Evolutionary conservation across 2,888 invertebrate genomes (phyloP), one percentile per base, ranked within the genome.

Genomic region (Cactoblastis cactorum): DNA sequence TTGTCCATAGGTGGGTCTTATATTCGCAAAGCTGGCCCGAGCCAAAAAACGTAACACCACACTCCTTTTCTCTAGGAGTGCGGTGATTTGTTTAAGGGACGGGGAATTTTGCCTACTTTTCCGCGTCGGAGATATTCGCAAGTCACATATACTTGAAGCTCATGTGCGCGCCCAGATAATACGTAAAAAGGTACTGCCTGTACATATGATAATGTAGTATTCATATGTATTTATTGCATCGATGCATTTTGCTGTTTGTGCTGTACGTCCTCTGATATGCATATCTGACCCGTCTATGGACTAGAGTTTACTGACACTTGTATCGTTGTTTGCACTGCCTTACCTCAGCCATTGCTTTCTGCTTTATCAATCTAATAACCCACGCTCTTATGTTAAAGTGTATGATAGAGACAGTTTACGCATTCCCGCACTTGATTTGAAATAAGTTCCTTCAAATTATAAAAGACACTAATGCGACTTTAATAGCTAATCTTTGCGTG

Each of bases 21-120:
- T 90, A 80, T 90, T 90, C 68, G 90, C 98, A 61, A 98, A 98
- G 91, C 91, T 98, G 66, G 98, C 98, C 45, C 91, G 98, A 50
- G 97, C 98, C 54, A 98, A 98, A 91, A 98, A 98, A 84, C 93
- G 98, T 65, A 97, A 98, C 48, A 97, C 98, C 80, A 98, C 98
- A 24, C 91, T 98, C 65, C 93, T 98, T 72, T 98, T 98, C 89
- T 97, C 97, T 61, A 92, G 97, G 67, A 95, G 96, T 77, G 98
- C 98, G 43, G 96, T 97, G 58, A 95, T 98, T 64, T 97, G 97
- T 77, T 95, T 97, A 76, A 92, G 98, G 63, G 97, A 98, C 79
- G 97, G 97, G 2, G 93, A 95, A 69, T 93, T 96, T 61, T 97
- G 96, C 76, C 92, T 98, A 58, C 95, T 98, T 92, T 97, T 98